phyloP scores from a whole-genome alignment of 1,140 invertebrate species.

The Tribolium castaneum region DNA sequence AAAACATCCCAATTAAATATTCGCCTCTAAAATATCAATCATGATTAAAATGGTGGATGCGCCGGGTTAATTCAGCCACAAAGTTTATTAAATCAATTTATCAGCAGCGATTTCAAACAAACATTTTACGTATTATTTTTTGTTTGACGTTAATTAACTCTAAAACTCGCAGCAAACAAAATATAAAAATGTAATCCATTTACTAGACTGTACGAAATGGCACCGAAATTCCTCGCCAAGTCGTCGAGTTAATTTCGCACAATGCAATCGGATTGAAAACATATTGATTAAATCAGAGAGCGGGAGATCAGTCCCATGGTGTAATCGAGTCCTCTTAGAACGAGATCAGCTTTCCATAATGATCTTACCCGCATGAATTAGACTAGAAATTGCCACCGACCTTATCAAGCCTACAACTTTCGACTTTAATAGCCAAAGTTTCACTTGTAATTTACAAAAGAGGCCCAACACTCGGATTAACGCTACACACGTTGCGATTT shows the following conservation, averaged over 20 bases:
- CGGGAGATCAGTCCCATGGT: neutral
- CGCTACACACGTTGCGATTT: neutral
- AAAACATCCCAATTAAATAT: no score
- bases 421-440: slow-evolving; percentile 22
- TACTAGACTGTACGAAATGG: no score
- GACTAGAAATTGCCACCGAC: slow-evolving; percentile 30
- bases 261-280: slow-evolving; percentile 29
- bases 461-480: neutral
- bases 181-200: no score
- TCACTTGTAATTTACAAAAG: neutral
- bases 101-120: no score
- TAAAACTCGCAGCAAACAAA: no score
- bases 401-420: slow-evolving; percentile 32
- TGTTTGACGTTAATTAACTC: no score
- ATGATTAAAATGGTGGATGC: no score
- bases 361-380: slow-evolving; percentile 35
- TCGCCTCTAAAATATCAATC: no score
- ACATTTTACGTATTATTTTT: no score
- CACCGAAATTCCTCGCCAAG: no score
- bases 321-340: neutral
- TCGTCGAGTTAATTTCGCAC: slow-evolving; percentile 9
- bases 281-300: slow-evolving; percentile 17
- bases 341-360: slow-evolving; percentile 25
- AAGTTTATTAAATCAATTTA: no score
- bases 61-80: no score